phyloP scores from a whole-genome alignment of 2,113 vertebrate species.

The Edolisoma coerulescens region DNA sequence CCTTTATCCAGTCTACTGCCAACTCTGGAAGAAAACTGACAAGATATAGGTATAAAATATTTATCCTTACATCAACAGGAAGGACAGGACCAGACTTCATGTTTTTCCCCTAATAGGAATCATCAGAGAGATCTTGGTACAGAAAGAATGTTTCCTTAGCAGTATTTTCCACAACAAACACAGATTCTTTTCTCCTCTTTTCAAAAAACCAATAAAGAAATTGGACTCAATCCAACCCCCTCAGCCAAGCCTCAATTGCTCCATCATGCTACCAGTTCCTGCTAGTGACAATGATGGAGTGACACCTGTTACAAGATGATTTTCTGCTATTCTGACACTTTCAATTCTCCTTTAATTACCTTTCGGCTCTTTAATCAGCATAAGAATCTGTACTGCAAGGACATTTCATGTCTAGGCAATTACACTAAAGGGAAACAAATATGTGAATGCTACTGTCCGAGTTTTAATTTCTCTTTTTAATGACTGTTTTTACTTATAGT shows the following conservation, averaged over 20 bases:
- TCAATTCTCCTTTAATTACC: constrained; percentile 17
- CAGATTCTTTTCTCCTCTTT: not conserved
- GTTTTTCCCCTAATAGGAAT: not conserved
- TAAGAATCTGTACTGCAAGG: not conserved
- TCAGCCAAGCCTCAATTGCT: not conserved
- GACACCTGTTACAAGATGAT: constrained; percentile 16
- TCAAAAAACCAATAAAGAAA: not conserved
- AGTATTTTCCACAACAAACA: not conserved
- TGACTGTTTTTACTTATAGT: not conserved
- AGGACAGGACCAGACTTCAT: not conserved
- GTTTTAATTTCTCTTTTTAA: constrained; percentile 6
- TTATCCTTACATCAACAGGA: not conserved
- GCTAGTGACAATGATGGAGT: constrained; percentile 13
- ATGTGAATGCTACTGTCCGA: not conserved
- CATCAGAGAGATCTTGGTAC: not conserved
- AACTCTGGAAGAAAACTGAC: not conserved
- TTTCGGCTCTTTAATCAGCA: constrained; percentile 6
- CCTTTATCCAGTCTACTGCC: not conserved
- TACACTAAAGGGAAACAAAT: constrained; percentile 11
- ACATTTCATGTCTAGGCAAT: not conserved
- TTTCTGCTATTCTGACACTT: constrained; percentile 49
- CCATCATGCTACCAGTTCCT: not conserved
- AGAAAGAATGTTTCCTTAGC: not conserved
- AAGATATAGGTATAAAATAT: not conserved
- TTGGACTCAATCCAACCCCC: not conserved